Evolutionary conservation across 2,113 vertebrate genomes (phyloP), one percentile per base, ranked within the genome.

Genomic region (Crotophaga sulcirostris): DNA sequence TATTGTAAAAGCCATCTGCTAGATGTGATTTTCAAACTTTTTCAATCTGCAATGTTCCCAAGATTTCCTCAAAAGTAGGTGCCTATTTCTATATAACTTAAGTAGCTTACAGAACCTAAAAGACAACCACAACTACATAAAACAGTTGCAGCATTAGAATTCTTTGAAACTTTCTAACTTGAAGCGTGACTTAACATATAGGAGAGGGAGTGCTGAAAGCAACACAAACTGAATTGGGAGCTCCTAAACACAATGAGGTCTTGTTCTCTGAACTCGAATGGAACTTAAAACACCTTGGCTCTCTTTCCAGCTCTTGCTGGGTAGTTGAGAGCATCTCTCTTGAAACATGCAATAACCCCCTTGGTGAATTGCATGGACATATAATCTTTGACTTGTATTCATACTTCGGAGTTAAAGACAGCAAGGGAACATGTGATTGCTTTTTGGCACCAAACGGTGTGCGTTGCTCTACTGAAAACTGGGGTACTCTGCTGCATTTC

Each of bases 321-420:
- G 29, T 21, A 67, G 34, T 1, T 11, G 33, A 62, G 11, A 85
- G 7, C 16, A 67, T 13, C 28, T 44, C 25, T 60, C 47, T 51
- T 5, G 3, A 84, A 78, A 54, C 17, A 51, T 10, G 34, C 23
- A 84, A 16, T 21, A 67, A 55, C 0, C 1, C 17, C 9, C 18
- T 38, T 42, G 1, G 1, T 16, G 16, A 84, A 70, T 84, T 7
- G 2, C 3, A 38, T 1, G 2, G 28, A 9, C 6, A 4, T 25
- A 20, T 23, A 25, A 82, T 25, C 59, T 74, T 76, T 40, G 14
- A 58, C 21, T 18, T 66, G 16, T 1, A 62, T 44, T 73, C 40
- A 84, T 4, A 7, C 31, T 38, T 74, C 15, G 84, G 24, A 73
- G 23, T 44, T 54, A 45, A 58, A 33, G 55, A 90, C 21, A 86